Evolutionary conservation across 2,888 invertebrate species (phyloP), one percentile per base, ranked within the genome.

Genomic region (Synanthedon vespiformis): DNA sequence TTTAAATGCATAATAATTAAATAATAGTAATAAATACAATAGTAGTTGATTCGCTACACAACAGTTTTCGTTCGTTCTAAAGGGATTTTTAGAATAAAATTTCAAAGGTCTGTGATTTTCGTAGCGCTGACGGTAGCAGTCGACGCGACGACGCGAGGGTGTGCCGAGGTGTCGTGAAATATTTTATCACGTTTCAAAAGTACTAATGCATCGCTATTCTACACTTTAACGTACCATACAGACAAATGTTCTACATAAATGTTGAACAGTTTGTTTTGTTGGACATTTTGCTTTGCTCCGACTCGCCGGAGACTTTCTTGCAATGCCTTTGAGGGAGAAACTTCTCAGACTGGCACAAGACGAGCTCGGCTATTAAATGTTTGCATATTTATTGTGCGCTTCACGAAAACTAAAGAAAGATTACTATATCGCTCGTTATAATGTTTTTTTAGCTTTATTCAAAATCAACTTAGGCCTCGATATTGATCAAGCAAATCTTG

Each of bases 191-290:
- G 61, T 62, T 60, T 60, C 60, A 55, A 52, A 53, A 53, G 57
- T 52, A 56, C 59, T 67, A 62, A 63, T 64, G 62, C 59, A 64
- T 60, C 64, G 60, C 63, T 56, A 58, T 59, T 62, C 59, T 59
- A 58, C 63, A 62, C 59, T 65, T 61, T 59, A 34, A 13, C 63
- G 59, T 64, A 62, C 66, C 61, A 74, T 74, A 74, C 72, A 74
- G 77, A 78, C 74, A 64, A 71, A 72, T 74, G 68, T 67, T 65
- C 63, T 62, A 61, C 64, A 64, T 65, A 67, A 44, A 68, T 60
- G 65, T 57, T 61, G 59, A 62, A 64, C 65, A 70, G 69, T 74
- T 70, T 68, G 69, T 70, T 58, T 57, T 58, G 51, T 50, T 52
- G 52, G 40, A 44, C 51, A 48, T 16, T 40, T 50, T 40, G 52